Conservation (phyloP, 2,113 vertebrate species). For the Neodon shergylaensis region DNA sequence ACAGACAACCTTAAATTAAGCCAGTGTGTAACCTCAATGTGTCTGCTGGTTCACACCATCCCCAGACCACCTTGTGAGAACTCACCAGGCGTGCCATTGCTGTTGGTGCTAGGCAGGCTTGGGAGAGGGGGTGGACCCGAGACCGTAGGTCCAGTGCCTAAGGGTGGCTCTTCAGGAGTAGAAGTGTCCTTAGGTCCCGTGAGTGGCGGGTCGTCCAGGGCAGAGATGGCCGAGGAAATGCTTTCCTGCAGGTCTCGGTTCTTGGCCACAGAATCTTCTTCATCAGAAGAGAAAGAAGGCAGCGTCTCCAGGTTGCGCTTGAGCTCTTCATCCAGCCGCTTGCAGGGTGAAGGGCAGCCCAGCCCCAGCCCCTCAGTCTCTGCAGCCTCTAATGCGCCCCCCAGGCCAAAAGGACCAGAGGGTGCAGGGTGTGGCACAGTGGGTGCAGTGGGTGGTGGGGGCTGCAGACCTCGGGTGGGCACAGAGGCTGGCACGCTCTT, state of each 20-base stretch:
- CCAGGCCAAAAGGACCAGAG: constrained; percentile 83
- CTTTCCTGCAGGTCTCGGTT: constrained; percentile 97
- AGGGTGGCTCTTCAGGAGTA: constrained; percentile 77
- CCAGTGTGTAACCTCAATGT: fast-evolving
- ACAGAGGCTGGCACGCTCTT: constrained; percentile 82
- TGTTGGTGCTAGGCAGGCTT: constrained; percentile 75
- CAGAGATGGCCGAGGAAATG: constrained; percentile 95
- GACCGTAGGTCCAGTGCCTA: constrained; percentile 63
- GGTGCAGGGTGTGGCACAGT: constrained; percentile 75
- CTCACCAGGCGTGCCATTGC: constrained; percentile 73
- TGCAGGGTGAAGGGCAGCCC: constrained; percentile 92
- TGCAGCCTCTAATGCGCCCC: constrained; percentile 86
- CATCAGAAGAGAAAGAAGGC: constrained; percentile 94
- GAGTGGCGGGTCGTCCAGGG: constrained; percentile 91
- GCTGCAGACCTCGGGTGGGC: constrained; percentile 82
- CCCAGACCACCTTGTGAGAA: not conserved
- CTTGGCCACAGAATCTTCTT: constrained; percentile 95
- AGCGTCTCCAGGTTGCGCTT: constrained; percentile 95
- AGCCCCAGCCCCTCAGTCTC: constrained; percentile 89
- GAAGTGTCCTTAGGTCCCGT: constrained; percentile 83
- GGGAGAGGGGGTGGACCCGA: constrained; percentile 78
- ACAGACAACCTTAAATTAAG: not conserved
- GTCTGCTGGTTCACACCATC: fast-evolving
- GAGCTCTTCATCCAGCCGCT: constrained; percentile 93
- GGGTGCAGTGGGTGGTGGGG: constrained; percentile 84